Evolutionary conservation across 2,113 vertebrate species (phyloP).

Genomic region (Mionectes macconnelli): DNA sequence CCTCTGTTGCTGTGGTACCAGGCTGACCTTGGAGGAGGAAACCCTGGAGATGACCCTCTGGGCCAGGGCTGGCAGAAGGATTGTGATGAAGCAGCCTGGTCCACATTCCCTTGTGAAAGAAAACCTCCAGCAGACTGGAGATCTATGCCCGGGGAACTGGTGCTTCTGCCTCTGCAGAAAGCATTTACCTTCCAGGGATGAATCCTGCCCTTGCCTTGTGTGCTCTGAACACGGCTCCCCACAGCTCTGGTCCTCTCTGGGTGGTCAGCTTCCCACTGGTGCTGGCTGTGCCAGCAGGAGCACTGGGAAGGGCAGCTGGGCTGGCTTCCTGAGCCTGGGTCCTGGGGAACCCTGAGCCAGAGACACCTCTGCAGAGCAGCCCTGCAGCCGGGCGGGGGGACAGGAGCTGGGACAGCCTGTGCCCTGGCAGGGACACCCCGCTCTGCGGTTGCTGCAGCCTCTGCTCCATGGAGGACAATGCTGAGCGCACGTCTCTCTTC

Average conservation of each 20-base stretch:
- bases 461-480: neutral
- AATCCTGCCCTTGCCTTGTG: neutral
- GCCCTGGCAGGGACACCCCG: neutral
- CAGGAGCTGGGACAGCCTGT: neutral
- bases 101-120: too few relatives aligned
- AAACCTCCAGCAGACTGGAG: neutral
- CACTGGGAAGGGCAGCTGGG: neutral
- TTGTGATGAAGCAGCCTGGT: neutral
- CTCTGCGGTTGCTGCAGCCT: neutral
- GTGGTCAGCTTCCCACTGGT: neutral
- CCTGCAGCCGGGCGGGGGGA: neutral
- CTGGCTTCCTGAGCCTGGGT: neutral
- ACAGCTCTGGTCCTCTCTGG: neutral
- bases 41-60: neutral
- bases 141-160: accelerated
- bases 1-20: neutral
- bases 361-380: neutral
- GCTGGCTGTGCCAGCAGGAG: neutral
- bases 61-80: neutral
- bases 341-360: neutral
- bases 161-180: neutral
- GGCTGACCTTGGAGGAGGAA: neutral
- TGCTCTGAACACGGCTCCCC: neutral
- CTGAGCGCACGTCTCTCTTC: neutral
- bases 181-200: accelerated